Evolutionary conservation across 2,797 vertebrate genomes (phyloP), one percentile per base, ranked within the genome.

Genomic region (Odontamblyopus lacepedii): DNA sequence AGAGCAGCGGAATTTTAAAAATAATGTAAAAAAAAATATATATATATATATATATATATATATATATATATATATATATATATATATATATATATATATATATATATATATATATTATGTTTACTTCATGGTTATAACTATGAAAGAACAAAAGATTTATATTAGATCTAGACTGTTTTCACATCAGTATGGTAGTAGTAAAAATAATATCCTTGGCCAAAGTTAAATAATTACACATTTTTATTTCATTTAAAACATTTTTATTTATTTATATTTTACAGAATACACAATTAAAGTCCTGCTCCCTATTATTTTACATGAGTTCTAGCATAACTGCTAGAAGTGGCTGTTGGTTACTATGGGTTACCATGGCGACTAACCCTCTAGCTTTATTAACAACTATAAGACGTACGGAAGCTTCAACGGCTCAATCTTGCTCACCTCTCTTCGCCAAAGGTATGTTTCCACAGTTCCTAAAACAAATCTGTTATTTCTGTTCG

Each of bases 351-450:
- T 15, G 44, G 44, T 55, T 23, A 55, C 53, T n/a, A n/a, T 55
- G 19, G 7, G 9, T 12, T 57, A 48, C 44, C 44, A 48, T 15
- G 19, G 51, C 6, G 51, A 55, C 35, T 19, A 55, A 6, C 6
- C 27, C 27, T 60, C 27, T 63, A 63, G 61, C 18, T 35, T 35
- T 35, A 35, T 61, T 16, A 53, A 35, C 50, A 1, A 29, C 35
- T n/a, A 23, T 23, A 3, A 0, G 3, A 51, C 26, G 59, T 80
- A 88, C 86, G 84, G 86, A 16, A 68, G 2, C 51, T 3, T 18
- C 13, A 6, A 1, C 6, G 51, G 56, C 69, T n/a, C 75, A 74
- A 76, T 0, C 4, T 11, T 8, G 0, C 0, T n/a, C 9, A 11
- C 8, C 23, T 1, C 63, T 72, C 32, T 48, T 79, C 73, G 71